phyloP scores from a whole-genome alignment of 1,140 invertebrate genomes.

The Protaetia brevitarsis region DNA sequence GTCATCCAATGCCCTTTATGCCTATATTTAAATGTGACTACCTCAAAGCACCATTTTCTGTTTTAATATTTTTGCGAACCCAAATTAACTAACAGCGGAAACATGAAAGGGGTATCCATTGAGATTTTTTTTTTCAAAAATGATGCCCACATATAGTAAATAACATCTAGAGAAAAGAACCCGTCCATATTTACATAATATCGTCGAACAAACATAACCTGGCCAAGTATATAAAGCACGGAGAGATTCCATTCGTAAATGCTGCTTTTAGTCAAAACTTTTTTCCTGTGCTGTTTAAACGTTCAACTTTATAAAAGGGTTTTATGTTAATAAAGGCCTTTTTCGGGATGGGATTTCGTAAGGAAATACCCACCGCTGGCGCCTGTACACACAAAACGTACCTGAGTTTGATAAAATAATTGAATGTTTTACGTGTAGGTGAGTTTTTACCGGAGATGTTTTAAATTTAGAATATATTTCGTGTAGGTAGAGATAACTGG shows the following conservation, averaged over 20 bases:
- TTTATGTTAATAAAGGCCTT: slow-evolving; percentile 2
- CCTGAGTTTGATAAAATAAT: no score
- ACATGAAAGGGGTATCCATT: no score
- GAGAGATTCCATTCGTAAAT: background rate
- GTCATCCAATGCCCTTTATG: no score
- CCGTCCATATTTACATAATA: background rate
- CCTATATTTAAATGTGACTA: no score
- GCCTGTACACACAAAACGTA: no score
- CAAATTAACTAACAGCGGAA: no score
- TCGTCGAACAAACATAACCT: background rate
- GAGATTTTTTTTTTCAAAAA: slow-evolving; percentile 2
- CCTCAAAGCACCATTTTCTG: no score
- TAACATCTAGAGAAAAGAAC: background rate
- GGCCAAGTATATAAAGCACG: background rate
- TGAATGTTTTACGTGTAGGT: no score
- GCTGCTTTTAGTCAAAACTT: slow-evolving; percentile 2
- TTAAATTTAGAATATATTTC: no score
- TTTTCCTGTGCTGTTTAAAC: background rate
- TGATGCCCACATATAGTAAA: background rate
- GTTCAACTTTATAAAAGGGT: slow-evolving; percentile 8
- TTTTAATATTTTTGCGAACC: no score
- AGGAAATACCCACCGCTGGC: background rate
- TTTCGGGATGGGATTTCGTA: background rate
- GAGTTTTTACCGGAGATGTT: no score
- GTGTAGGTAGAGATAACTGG: no score